Conservation (phyloP, 37 sponge, comb jelly and placozoan genomes). For the Hormiphora californensis region DNA sequence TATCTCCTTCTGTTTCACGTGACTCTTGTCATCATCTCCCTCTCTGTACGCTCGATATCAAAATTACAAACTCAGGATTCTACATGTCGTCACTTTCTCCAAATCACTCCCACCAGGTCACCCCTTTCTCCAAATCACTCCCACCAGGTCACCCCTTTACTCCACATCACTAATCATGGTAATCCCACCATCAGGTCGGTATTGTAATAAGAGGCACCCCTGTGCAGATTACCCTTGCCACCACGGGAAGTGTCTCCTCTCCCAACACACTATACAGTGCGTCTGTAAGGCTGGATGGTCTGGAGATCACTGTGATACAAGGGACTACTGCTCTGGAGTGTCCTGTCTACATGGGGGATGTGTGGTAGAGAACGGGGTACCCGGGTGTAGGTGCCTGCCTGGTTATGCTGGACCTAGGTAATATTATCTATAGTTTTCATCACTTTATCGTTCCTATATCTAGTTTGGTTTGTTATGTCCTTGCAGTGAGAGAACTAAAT, state of each 20-base stretch:
- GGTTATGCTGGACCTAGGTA: not conserved
- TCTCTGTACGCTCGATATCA: no score
- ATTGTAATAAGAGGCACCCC: not conserved
- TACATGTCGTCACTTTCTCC: no score
- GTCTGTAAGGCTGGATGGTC: not conserved
- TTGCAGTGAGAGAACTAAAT: no score
- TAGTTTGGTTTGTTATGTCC: no score
- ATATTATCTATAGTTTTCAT: no score
- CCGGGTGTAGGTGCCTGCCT: not conserved
- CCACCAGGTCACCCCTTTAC: no score
- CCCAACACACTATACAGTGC: not conserved
- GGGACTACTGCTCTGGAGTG: not conserved
- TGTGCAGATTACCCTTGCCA: not conserved
- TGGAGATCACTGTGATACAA: not conserved
- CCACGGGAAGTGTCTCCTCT: not conserved
- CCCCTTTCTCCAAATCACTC: no score
- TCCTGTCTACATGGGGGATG: not conserved
- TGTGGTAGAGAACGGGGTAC: not conserved
- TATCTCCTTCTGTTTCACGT: no score
- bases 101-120: no score
- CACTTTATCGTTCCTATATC: no score
- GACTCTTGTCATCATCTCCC: no score
- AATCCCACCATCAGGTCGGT: not conserved
- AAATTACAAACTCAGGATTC: not conserved
- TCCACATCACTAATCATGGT: no score